Conservation (phyloP, 2,113 vertebrate species). For the Thryonomys swinderianus region DNA sequence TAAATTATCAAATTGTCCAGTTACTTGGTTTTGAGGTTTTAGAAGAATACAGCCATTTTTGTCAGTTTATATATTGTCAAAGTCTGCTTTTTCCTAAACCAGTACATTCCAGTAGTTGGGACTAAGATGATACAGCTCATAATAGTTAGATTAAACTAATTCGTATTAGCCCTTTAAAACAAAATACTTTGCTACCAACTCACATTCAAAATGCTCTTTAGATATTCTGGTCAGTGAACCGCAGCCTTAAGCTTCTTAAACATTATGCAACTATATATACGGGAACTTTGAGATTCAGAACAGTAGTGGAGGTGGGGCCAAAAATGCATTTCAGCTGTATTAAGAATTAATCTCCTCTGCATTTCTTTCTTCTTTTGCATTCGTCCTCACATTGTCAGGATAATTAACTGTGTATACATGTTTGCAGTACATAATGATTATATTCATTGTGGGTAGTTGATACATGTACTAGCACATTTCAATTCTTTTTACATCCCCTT, state of each 20-base stretch:
- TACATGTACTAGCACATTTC: no score
- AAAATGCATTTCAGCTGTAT: background rate
- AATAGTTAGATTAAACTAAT: background rate
- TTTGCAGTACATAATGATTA: no score
- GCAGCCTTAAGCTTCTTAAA: background rate
- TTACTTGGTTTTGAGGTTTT: background rate
- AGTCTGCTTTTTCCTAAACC: background rate
- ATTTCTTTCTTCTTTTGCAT: background rate
- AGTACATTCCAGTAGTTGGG: no score
- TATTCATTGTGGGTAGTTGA: no score
- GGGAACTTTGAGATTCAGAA: background rate
- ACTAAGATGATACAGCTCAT: no score
- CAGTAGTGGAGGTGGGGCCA: rapidly evolving
- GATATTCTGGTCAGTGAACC: background rate
- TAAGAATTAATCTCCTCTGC: background rate
- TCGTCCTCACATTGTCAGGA: background rate
- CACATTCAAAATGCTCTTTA: background rate
- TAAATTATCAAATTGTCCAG: background rate
- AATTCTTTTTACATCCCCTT: no score
- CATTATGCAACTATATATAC: background rate
- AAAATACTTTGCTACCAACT: background rate
- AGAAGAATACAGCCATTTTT: background rate
- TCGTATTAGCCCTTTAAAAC: no score
- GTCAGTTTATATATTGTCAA: background rate
- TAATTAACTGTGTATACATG: no score